These are phyloP conservation scores for Seira musarum DNA, from an alignment of 2,888 invertebrate species.

Conservation along the genomic window DNA sequence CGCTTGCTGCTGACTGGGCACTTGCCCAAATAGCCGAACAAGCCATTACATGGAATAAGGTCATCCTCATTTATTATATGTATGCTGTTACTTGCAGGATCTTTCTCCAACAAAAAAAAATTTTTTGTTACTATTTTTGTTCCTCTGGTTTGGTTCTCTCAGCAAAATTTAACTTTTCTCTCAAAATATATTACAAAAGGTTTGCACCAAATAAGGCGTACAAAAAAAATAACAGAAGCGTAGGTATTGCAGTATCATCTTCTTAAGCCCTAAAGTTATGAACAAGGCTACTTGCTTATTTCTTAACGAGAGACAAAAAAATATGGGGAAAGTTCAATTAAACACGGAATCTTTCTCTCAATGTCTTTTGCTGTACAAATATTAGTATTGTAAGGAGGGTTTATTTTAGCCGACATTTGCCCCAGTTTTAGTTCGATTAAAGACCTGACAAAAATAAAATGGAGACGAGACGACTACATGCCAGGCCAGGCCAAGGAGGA, in stretches of 20 bases:
- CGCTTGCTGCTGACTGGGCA: slow-evolving; percentile 50
- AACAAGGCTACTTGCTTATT: not conserved
- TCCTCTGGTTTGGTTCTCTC: not conserved
- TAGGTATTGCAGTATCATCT: not conserved
- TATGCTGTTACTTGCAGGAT: slow-evolving; percentile 4
- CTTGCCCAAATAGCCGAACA: slow-evolving; percentile 50
- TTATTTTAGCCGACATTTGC: too few relatives aligned
- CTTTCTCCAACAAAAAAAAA: not conserved
- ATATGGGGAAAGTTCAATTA: not conserved
- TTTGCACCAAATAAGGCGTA: not conserved
- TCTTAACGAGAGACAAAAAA: not conserved
- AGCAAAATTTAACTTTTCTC: not conserved
- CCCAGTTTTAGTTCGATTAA: too few relatives aligned
- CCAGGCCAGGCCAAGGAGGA: too few relatives aligned
- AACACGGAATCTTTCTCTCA: not conserved
- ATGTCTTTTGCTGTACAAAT: too few relatives aligned
- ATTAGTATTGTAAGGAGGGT: too few relatives aligned
- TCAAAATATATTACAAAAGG: not conserved
- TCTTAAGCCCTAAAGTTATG: not conserved
- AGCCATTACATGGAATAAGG: slow-evolving; percentile 34
- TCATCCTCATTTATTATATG: slow-evolving; percentile 8
- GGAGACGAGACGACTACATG: too few relatives aligned
- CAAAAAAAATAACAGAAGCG: not conserved
- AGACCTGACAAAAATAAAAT: too few relatives aligned
- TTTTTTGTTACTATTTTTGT: not conserved